Conservation (phyloP, 2,113 vertebrate species). For the Bucco capensis region DNA sequence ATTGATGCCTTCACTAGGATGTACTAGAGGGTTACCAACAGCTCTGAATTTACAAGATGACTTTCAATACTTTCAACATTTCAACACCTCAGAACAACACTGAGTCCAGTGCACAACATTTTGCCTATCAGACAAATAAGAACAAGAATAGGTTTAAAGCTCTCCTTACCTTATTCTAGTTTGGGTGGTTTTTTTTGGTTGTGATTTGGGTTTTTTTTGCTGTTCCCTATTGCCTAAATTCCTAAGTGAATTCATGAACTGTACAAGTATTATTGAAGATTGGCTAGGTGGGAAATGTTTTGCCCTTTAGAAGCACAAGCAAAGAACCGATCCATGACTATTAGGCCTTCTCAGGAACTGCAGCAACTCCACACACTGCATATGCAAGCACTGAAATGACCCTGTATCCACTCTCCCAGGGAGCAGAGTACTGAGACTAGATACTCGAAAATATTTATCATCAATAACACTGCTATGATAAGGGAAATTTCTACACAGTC, state of each 20-base stretch:
- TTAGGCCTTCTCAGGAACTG: not conserved
- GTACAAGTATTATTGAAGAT: not conserved
- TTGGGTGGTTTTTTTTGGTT: not conserved
- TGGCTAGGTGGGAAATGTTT: not conserved
- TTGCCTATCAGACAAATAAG: not conserved
- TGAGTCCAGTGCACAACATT: not conserved
- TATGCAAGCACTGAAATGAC: not conserved
- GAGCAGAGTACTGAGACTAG: not conserved
- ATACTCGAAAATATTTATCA: not conserved
- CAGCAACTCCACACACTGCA: not conserved
- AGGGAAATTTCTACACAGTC: not conserved
- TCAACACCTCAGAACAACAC: not conserved
- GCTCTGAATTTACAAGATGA: not conserved
- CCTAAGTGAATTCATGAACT: not conserved
- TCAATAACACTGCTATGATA: no score
- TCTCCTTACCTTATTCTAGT: not conserved
- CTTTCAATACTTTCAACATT: not conserved
- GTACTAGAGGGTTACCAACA: not conserved
- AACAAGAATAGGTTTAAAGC: not conserved
- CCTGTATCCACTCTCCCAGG: not conserved
- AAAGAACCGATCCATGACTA: not conserved
- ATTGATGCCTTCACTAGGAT: not conserved
- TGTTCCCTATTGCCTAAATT: not conserved
- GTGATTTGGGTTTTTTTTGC: not conserved
- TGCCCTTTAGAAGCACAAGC: not conserved